Evolutionary conservation across 2,113 vertebrate genomes (phyloP).

Genomic region (Nerophis ophidion): DNA sequence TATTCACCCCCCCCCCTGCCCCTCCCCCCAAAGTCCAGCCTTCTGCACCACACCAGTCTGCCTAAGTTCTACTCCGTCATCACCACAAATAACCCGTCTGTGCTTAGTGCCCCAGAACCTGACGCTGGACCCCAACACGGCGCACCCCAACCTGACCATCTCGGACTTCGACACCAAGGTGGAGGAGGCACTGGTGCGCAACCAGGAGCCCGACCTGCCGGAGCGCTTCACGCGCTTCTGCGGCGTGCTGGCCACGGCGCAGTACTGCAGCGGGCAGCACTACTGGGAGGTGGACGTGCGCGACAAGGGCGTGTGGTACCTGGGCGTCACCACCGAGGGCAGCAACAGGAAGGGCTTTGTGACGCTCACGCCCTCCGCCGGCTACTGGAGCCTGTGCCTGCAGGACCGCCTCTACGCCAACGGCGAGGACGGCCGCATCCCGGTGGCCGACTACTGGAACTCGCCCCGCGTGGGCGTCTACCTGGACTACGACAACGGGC

Average conservation of each 20-base stretch:
- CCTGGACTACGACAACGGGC: slow-evolving; percentile 73
- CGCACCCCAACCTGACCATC: slow-evolving; percentile 68
- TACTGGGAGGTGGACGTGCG: slow-evolving; percentile 78
- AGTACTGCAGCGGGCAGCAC: slow-evolving; percentile 70
- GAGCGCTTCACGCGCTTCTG: slow-evolving; percentile 73
- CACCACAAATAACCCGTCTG: background rate
- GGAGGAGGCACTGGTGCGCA: slow-evolving; percentile 65
- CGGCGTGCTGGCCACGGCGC: slow-evolving; percentile 68
- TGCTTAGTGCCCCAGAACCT: slow-evolving; percentile 74
- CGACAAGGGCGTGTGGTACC: slow-evolving; percentile 77
- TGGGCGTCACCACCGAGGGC: slow-evolving; percentile 70
- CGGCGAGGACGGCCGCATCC: slow-evolving; percentile 67
- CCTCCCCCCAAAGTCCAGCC: too few relatives aligned
- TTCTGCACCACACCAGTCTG: too few relatives aligned
- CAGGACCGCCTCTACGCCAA: slow-evolving; percentile 75
- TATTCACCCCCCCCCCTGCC: too few relatives aligned
- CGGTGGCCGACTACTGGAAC: slow-evolving; percentile 72
- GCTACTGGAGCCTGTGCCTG: slow-evolving; percentile 75
- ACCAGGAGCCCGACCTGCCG: slow-evolving; percentile 66
- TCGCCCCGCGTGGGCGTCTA: slow-evolving; percentile 72
- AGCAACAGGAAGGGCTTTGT: slow-evolving; percentile 77
- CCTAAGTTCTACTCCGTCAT: background rate
- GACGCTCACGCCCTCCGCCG: slow-evolving; percentile 63
- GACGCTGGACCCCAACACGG: slow-evolving; percentile 71
- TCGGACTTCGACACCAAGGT: slow-evolving; percentile 73